These are phyloP conservation scores for Falco biarmicus DNA, from an alignment of 2,797 vertebrate species.

Conservation along the genomic window DNA sequence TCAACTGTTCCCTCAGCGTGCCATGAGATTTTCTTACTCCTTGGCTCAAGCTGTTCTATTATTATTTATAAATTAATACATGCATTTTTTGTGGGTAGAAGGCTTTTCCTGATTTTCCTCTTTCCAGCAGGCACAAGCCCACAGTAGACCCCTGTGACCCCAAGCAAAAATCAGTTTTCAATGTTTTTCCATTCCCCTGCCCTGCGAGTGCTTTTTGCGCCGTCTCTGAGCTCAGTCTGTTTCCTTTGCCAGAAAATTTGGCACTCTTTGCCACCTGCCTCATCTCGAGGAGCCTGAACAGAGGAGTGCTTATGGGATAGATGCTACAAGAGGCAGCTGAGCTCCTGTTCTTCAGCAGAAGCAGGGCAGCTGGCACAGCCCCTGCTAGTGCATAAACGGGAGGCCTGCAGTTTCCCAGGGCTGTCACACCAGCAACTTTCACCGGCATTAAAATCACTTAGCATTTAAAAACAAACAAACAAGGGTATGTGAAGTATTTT, in stretches of 20 bases:
- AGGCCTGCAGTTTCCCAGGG: conserved; percentile 26
- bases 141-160: background rate
- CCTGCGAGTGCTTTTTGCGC: background rate
- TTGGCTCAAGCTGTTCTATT: background rate
- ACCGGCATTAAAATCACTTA: conserved; percentile 40
- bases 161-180: background rate
- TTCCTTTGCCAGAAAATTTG: background rate
- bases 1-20: background rate
- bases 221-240: background rate
- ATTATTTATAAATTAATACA: background rate
- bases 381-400: background rate
- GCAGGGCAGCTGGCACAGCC: background rate
- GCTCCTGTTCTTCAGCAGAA: background rate
- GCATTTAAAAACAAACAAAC: conserved; percentile 61
- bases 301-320: background rate
- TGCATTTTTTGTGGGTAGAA: background rate
- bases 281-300: background rate
- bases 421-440: conserved; percentile 48
- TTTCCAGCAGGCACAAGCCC: background rate
- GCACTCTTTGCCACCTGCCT: background rate
- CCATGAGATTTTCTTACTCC: background rate
- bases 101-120: background rate
- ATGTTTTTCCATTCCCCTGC: background rate
- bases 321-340: background rate
- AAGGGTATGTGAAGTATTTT: conserved; percentile 43